Evolutionary conservation across 1,140 invertebrate genomes (phyloP).

Genomic region (Ostrea edulis): DNA sequence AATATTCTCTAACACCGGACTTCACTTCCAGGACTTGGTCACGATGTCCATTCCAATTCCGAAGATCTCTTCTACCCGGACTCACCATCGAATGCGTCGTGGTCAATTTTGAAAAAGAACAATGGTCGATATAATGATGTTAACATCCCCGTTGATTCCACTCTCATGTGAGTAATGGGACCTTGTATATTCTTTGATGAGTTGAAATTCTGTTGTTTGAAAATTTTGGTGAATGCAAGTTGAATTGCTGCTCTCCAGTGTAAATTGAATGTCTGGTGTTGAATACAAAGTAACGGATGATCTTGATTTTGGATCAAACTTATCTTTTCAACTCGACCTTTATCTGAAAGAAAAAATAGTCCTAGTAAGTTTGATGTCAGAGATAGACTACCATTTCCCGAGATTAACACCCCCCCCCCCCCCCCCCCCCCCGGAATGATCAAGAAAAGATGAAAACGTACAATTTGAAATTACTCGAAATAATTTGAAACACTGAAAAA

Average conservation of each 20-base stretch:
- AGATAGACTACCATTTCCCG: too few relatives aligned
- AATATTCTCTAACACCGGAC: background rate
- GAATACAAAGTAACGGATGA: background rate
- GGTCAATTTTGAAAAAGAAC: constrained; percentile 53
- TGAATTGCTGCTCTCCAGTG: too few relatives aligned
- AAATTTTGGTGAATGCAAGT: background rate
- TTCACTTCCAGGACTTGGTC: constrained; percentile 50
- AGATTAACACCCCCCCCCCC: too few relatives aligned
- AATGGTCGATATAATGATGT: constrained; percentile 46
- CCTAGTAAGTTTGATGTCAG: too few relatives aligned
- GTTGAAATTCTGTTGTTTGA: too few relatives aligned
- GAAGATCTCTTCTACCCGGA: constrained; percentile 53
- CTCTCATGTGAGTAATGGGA: constrained; percentile 51
- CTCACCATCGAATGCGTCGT: constrained; percentile 46
- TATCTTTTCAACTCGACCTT: too few relatives aligned
- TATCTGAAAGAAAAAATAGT: too few relatives aligned
- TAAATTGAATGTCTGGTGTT: background rate
- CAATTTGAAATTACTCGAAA: too few relatives aligned
- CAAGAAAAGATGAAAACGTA: too few relatives aligned
- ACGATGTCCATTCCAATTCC: constrained; percentile 51
- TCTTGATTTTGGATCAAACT: background rate
- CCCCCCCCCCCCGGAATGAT: too few relatives aligned
- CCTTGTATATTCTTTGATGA: too few relatives aligned
- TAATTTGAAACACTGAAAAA: too few relatives aligned
- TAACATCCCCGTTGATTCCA: constrained; percentile 43